A percentile compares a stretch with the other conserved stretches of the same genome.
Evolutionary conservation across 35 echinoderm and acorn worm genomes (phyloP).

Genomic region (Anneissia japonica): DNA sequence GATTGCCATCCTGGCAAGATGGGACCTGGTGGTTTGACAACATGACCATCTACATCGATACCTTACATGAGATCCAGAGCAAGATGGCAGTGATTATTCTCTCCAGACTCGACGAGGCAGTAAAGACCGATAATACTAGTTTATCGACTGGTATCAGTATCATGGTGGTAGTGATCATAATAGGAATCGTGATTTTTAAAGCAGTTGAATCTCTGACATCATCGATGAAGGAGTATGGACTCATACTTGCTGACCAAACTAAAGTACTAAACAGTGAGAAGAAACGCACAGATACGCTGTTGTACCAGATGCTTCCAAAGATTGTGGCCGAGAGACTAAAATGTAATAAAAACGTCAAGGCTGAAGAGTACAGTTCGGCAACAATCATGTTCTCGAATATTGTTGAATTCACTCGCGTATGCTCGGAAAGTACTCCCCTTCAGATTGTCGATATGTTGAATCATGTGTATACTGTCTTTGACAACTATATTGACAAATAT

Average conservation of each 20-base stretch:
- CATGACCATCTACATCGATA: constrained; percentile 89
- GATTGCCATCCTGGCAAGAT: constrained; percentile 60
- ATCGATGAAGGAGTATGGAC: constrained; percentile 57
- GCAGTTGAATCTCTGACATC: constrained; percentile 52
- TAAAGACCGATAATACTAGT: constrained; percentile 54
- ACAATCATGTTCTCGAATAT: constrained; percentile 95
- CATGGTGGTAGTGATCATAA: constrained; percentile 53
- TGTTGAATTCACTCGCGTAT: constrained; percentile 82
- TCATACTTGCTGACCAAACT: constrained; percentile 49
- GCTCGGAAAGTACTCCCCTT: constrained; percentile 76
- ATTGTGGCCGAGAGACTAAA: constrained; percentile 67
- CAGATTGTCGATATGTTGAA: constrained; percentile 70
- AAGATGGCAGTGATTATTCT: constrained; percentile 69
- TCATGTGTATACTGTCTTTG: constrained; percentile 47
- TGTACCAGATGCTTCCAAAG: constrained; percentile 85
- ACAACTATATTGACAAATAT: constrained; percentile 46
- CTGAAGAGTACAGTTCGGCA: constrained; percentile 58
- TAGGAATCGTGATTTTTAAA: constrained; percentile 69
- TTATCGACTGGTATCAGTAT: constrained; percentile 61
- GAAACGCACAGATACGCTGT: constrained; percentile 64
- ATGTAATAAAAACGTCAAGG: constrained; percentile 45
- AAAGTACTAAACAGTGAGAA: constrained; percentile 54
- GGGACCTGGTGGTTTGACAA: constrained; percentile 80
- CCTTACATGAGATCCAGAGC: constrained; percentile 56
- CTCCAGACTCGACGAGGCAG: constrained; percentile 34